Percentiles rank a stretch among this genome's conserved stretches.
phyloP scores from a whole-genome alignment of 2,113 vertebrate genomes.

The Urocynchramus pylzowi region DNA sequence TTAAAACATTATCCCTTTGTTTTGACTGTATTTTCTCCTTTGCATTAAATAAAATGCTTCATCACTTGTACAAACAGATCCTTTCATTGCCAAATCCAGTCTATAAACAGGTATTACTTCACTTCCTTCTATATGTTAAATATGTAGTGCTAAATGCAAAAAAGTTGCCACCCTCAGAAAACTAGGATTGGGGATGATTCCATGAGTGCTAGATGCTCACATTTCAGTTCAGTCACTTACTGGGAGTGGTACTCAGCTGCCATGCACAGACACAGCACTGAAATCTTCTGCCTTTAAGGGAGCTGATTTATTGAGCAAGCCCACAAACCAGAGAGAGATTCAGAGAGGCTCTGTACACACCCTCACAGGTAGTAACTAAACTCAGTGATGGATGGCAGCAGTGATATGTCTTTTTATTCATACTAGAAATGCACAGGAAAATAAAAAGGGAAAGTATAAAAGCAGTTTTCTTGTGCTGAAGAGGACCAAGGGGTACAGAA shows the following conservation, averaged over 20 bases:
- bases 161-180: not conserved
- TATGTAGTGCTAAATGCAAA: not conserved
- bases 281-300: not conserved
- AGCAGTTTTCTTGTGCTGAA: not conserved
- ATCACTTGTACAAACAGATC: not conserved
- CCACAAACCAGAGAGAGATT: not conserved
- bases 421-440: not conserved
- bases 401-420: not conserved
- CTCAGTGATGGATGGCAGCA: not conserved
- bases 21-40: not conserved
- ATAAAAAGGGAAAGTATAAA: not conserved
- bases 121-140: not conserved
- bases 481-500: not conserved
- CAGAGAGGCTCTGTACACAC: not conserved
- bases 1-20: not conserved
- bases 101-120: not conserved
- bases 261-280: fast-evolving
- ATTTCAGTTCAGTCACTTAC: not conserved
- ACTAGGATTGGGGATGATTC: not conserved
- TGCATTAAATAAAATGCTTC: not conserved
- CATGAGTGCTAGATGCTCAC: not conserved
- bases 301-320: not conserved
- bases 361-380: not conserved
- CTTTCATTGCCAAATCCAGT: not conserved
- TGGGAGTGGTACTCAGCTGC: not conserved